phyloP scores from a whole-genome alignment of 2,113 vertebrate genomes.

The Labrus mixtus region DNA sequence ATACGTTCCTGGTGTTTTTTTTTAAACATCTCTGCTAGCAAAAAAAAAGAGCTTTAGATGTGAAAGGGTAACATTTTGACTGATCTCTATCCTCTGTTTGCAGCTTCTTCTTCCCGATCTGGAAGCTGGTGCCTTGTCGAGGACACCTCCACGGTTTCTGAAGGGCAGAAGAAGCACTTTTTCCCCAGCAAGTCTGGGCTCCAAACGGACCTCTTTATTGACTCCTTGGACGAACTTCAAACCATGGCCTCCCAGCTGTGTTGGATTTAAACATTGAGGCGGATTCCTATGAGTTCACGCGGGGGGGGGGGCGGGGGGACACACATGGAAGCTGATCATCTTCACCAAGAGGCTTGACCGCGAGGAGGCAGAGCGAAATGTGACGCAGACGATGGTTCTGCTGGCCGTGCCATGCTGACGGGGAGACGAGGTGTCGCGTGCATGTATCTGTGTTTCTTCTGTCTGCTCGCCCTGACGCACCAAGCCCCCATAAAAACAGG shows the following conservation, averaged over 20 bases:
- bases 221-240: background rate
- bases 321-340: background rate
- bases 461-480: background rate
- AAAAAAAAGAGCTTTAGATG: background rate
- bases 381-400: conserved; percentile 35
- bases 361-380: background rate
- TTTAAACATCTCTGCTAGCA: too few species aligned
- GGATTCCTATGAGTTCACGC: background rate
- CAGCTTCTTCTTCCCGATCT: background rate
- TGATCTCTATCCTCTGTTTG: background rate
- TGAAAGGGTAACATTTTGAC: background rate
- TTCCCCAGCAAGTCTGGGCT: background rate
- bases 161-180: background rate
- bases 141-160: background rate
- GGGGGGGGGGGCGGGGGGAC: background rate
- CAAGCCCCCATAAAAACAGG: accelerated
- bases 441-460: conserved; percentile 25
- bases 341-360: background rate
- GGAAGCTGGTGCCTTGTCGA: background rate
- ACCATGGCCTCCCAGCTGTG: background rate
- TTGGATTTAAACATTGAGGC: background rate
- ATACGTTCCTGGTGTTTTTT: too few species aligned
- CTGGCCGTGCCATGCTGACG: conserved; percentile 51
- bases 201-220: background rate
- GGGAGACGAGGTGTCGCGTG: background rate